Evolutionary conservation across 2,888 invertebrate genomes (phyloP).

Genomic region (Sphaeridia pumilis): DNA sequence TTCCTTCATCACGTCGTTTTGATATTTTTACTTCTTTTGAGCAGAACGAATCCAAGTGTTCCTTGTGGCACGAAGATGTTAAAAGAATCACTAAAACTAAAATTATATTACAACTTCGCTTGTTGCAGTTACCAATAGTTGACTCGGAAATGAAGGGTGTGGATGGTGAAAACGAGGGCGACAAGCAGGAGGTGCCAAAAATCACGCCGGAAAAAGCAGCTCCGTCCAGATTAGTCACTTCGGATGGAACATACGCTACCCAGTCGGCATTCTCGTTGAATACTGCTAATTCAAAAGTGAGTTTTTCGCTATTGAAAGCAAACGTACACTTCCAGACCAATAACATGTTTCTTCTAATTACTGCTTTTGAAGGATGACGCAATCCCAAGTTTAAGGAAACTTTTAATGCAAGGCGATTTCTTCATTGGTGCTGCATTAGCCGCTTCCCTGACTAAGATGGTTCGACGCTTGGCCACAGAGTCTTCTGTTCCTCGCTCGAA

Average conservation of each 20-base stretch:
- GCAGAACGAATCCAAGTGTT: too few species aligned
- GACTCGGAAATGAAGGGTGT: slow-evolving; percentile 54
- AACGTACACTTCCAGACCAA: background rate
- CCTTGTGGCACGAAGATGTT: too few species aligned
- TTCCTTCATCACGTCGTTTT: slow-evolving; percentile 4
- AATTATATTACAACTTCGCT: too few species aligned
- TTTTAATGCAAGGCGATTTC: slow-evolving; percentile 87
- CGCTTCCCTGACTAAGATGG: slow-evolving; percentile 80
- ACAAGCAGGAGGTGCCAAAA: slow-evolving; percentile 42
- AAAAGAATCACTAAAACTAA: background rate
- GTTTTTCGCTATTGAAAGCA: background rate
- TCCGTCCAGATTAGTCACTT: slow-evolving; percentile 61
- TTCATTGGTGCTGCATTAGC: slow-evolving; percentile 88
- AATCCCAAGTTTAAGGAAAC: slow-evolving; percentile 69
- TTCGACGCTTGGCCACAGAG: slow-evolving; percentile 49
- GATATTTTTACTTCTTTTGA: background rate
- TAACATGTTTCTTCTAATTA: background rate
- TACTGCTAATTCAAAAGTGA: slow-evolving; percentile 25
- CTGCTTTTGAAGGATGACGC: slow-evolving; percentile 46
- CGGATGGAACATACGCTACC: slow-evolving; percentile 97
- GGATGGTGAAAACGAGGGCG: slow-evolving; percentile 55
- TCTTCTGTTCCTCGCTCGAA: slow-evolving; percentile 39
- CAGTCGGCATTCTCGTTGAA: slow-evolving; percentile 86
- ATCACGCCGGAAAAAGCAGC: slow-evolving; percentile 14
- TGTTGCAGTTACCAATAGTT: slow-evolving; percentile 47